Conservation (phyloP, 2,113 vertebrate genomes). For the Sinocyclocheilus rhinocerous region DNA sequence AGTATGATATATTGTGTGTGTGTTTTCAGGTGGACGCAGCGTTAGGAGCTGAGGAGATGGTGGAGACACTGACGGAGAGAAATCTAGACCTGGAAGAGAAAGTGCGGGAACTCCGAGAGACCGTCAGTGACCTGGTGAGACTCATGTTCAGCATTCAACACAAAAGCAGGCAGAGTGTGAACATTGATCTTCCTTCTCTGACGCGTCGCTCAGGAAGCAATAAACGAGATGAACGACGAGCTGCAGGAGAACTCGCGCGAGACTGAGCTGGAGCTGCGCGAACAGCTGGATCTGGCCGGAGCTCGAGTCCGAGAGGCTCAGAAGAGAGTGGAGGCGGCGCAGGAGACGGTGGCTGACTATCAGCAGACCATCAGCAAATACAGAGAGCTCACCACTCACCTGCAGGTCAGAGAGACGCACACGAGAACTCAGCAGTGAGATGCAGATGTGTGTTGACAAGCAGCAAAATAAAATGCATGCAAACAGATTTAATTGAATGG, state of each 20-base stretch:
- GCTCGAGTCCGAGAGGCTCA: constrained; percentile 84
- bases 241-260: constrained; percentile 95
- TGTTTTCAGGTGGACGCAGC: constrained; percentile 89
- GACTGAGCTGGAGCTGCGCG: constrained; percentile 95
- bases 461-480: no score
- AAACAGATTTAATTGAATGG: no score
- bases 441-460: background rate
- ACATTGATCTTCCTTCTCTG: background rate
- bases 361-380: constrained; percentile 97
- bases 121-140: constrained; percentile 73
- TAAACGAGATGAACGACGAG: constrained; percentile 99
- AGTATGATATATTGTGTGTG: background rate
- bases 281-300: constrained; percentile 89
- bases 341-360: constrained; percentile 95
- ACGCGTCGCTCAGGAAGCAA: constrained; percentile 82
- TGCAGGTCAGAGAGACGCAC: constrained; percentile 79
- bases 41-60: constrained; percentile 96
- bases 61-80: constrained; percentile 93
- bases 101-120: constrained; percentile 88
- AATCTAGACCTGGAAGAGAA: constrained; percentile 97
- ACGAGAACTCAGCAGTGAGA: no score
- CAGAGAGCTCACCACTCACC: constrained; percentile 86
- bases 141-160: background rate
- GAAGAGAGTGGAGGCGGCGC: constrained; percentile 90
- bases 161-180: background rate